These are phyloP conservation scores for Nasonia giraulti DNA, from an alignment of 1,140 invertebrate genomes.

Conservation along the genomic window DNA sequence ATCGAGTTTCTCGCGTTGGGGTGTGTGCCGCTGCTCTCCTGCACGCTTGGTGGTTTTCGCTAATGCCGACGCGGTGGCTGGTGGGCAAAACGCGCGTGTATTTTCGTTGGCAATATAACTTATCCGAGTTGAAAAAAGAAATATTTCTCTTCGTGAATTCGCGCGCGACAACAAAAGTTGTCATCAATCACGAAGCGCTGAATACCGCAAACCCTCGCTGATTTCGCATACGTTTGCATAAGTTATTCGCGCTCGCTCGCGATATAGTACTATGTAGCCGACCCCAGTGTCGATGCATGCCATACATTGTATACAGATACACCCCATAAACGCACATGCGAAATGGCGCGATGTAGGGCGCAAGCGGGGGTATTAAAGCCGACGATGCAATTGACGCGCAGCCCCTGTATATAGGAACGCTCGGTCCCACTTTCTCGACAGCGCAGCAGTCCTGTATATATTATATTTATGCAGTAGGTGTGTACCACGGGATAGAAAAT, in stretches of 20 bases:
- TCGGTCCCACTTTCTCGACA: conserved; percentile 44
- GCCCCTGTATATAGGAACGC: background rate
- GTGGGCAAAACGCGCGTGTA: background rate
- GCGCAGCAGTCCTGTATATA: conserved; percentile 12
- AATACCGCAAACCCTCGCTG: background rate
- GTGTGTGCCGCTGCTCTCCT: background rate
- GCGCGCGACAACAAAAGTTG: background rate
- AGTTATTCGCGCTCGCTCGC: background rate
- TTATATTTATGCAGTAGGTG: background rate
- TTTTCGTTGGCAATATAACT: too few species aligned
- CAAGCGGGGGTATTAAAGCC: conserved; percentile 10
- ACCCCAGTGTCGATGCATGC: background rate
- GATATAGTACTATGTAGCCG: background rate
- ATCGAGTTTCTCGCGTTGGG: background rate
- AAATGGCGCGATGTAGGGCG: conserved; percentile 35
- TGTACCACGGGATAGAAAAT: conserved; percentile 57
- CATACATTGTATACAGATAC: background rate
- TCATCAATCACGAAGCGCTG: background rate
- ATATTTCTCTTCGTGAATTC: too few species aligned
- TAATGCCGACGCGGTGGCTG: background rate
- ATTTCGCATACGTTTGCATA: background rate
- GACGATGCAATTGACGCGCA: conserved; percentile 34
- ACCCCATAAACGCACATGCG: background rate
- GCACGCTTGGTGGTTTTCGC: background rate
- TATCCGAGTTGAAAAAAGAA: too few species aligned